Percentiles rank a stretch among this genome's conserved stretches.
Conservation (phyloP, 2,113 vertebrate genomes). For the Caloenas nicobarica region DNA sequence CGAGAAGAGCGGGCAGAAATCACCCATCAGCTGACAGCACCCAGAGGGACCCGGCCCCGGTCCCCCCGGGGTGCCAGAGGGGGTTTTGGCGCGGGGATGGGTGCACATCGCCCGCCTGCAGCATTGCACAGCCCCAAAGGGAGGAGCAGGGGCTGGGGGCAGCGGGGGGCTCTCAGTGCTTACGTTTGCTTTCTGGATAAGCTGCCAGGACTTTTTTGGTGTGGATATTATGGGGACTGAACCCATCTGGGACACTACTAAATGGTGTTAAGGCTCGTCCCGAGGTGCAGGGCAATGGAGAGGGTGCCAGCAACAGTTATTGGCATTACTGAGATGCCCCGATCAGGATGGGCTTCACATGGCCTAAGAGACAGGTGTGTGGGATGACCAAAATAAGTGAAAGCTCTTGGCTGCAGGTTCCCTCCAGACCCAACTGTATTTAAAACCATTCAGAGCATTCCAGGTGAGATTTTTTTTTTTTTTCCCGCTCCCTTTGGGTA, state of each 20-base stretch:
- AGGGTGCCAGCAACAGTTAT: not conserved
- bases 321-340: accelerated
- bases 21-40: not conserved
- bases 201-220: accelerated
- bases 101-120: not conserved
- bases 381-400: not conserved
- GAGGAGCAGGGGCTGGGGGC: accelerated
- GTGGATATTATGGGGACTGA: accelerated
- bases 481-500: not conserved
- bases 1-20: not conserved
- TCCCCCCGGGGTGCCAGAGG: accelerated
- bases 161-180: accelerated
- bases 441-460: not conserved
- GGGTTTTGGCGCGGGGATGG: not conserved
- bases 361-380: not conserved
- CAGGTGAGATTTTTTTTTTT: not conserved
- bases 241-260: accelerated
- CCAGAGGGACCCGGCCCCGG: accelerated
- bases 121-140: accelerated
- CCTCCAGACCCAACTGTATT: not conserved
- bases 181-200: accelerated
- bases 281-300: accelerated
- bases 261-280: not conserved
- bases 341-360: accelerated
- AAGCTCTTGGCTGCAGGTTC: not conserved